Base-by-base conservation (phyloP, 2,113 vertebrate genomes). In the Mustela nigripes region DNA sequence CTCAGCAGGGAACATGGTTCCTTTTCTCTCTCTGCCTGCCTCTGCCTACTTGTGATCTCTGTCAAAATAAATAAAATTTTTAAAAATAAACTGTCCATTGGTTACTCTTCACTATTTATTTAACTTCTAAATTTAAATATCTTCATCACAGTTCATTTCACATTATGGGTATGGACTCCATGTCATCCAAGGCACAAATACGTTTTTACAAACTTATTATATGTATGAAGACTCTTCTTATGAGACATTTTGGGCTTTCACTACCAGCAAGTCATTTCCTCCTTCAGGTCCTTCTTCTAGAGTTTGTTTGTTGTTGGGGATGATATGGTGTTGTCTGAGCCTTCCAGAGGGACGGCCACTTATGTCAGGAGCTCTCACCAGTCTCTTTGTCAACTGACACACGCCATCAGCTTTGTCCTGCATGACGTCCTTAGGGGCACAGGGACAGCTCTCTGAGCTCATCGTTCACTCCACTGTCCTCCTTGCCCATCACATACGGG, bases 361-460 rank as follows among this genome's bases (percentile, higher is more conserved):
- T 63, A 14, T 16, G n/a, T 45, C 91, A 21, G n/a, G 19, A 0
- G 6, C 3, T 0, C 18, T 14, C 11, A 58, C 6, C 3, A 9
- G 73, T 76, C 73, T 76, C 73, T 45, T 28, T 74, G 7, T 16
- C 73, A 48, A 4, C 12, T 1, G 73, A 48, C 42, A 4, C 8
- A 42, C 2, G 14, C 42, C 2, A 3, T 11, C 28, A 1, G 0
- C 33, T 45, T 4, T 31, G 65, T 9, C 56, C 65, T 12, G 0
- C 1, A 0, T 5, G 1, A 10, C 14, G 7, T 26, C 39, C 67
- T 50, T 2, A 2, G 0, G 0, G 1, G 7, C 1, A 1, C 69
- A 2, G 36, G 1, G 65, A 11, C 16, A 4, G 1, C 1, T 53
- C 33, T 28, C 42, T 5, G 42, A 26, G 7, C 14, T 26, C 48